Evolutionary conservation across 2,113 vertebrate species (phyloP).

Genomic region (Pogona vitticeps): DNA sequence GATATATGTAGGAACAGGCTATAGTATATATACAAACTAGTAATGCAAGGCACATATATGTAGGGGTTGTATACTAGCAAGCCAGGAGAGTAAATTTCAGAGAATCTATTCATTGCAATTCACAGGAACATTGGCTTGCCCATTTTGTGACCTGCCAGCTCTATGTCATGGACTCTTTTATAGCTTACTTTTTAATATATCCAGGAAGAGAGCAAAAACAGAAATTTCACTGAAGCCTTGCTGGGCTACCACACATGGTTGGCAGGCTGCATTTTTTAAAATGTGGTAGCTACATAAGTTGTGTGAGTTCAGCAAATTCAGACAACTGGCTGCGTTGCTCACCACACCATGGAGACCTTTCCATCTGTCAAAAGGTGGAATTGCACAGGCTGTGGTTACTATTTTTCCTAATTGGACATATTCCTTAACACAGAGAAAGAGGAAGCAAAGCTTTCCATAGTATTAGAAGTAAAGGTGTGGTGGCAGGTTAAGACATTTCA

Average conservation of each 20-base stretch:
- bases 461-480: background rate
- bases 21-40: constrained; percentile 34
- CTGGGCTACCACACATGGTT: background rate
- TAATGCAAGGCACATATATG: constrained; percentile 19
- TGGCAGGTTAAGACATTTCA: background rate
- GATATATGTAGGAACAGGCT: constrained; percentile 39
- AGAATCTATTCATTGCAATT: background rate
- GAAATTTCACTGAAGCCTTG: background rate
- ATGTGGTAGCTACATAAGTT: background rate
- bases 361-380: background rate
- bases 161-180: background rate
- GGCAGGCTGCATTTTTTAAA: background rate
- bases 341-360: background rate
- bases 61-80: constrained; percentile 9
- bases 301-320: background rate
- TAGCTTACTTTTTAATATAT: background rate
- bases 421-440: background rate
- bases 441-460: background rate
- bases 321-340: background rate
- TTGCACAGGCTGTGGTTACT: background rate
- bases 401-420: background rate
- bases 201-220: background rate
- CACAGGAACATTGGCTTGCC: background rate
- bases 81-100: constrained; percentile 15
- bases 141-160: constrained; percentile 12